These are phyloP conservation scores for Apocrypta bakeri DNA, from an alignment of 1,140 invertebrate species.

Conservation along the genomic window DNA sequence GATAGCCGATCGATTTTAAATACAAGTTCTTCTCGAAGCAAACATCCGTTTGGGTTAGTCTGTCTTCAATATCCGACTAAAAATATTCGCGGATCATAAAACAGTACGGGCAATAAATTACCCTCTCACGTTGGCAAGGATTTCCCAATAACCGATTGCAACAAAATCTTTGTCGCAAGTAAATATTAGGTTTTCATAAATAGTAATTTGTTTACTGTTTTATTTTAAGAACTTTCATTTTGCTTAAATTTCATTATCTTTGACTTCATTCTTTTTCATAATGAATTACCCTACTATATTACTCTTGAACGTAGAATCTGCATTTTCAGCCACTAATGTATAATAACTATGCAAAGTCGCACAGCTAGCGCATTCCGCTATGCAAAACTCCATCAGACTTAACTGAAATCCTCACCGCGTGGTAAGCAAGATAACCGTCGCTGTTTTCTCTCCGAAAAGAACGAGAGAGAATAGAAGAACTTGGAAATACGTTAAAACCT, in stretches of 20 bases:
- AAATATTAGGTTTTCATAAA: no score
- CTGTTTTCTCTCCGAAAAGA: background rate
- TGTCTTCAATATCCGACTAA: conserved; percentile 18
- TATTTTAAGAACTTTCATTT: no score
- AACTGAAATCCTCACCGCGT: background rate
- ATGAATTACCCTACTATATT: no score
- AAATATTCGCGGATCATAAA: conserved; percentile 51
- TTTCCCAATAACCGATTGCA: conserved; percentile 20
- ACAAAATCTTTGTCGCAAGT: background rate
- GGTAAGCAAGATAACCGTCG: background rate
- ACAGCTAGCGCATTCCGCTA: background rate
- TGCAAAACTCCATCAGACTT: background rate
- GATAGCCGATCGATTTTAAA: background rate
- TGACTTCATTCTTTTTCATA: no score
- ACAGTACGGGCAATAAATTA: conserved; percentile 51
- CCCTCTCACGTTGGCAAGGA: conserved; percentile 9
- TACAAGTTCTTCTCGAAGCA: background rate
- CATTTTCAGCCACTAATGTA: background rate
- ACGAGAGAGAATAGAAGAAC: background rate
- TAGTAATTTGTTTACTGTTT: no score
- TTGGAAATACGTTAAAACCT: no score
- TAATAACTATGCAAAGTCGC: background rate
- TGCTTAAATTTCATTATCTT: no score
- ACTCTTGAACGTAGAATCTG: background rate
- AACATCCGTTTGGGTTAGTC: no score